phyloP scores from a whole-genome alignment of 2,797 vertebrate species.

The Ctenosaura bakeri region DNA sequence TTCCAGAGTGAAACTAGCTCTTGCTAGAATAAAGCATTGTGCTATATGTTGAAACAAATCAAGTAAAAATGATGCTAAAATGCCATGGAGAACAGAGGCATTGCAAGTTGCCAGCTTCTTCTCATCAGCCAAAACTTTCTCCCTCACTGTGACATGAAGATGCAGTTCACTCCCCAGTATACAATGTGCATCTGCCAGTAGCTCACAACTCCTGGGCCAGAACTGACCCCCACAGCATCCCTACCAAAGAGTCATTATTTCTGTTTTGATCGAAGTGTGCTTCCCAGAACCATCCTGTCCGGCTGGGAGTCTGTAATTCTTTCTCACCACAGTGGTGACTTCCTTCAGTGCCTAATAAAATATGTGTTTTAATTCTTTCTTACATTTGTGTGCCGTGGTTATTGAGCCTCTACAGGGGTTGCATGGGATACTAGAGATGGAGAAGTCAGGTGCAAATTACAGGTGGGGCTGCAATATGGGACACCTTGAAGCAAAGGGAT shows the following conservation, averaged over 20 bases:
- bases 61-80: neutral
- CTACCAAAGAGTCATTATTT: conserved; percentile 64
- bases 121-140: conserved; percentile 14
- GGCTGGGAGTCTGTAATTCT: conserved; percentile 31
- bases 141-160: neutral
- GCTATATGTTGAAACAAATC: neutral
- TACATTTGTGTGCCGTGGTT: neutral
- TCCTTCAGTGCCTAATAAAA: conserved; percentile 44
- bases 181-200: conserved; percentile 1
- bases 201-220: conserved; percentile 1
- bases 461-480: neutral
- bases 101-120: neutral
- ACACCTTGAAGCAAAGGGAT: neutral
- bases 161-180: neutral
- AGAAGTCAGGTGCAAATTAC: neutral
- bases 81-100: neutral
- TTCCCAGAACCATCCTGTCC: conserved; percentile 28
- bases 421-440: neutral
- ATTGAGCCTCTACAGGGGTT: neutral
- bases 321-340: conserved; percentile 13
- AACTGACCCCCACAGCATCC: conserved; percentile 30
- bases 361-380: conserved; percentile 18
- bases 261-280: conserved; percentile 39
- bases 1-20: neutral
- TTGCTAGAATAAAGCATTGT: neutral